Conservation (phyloP, 1,140 invertebrate species). For the Pseudachorutes palmiensis region DNA sequence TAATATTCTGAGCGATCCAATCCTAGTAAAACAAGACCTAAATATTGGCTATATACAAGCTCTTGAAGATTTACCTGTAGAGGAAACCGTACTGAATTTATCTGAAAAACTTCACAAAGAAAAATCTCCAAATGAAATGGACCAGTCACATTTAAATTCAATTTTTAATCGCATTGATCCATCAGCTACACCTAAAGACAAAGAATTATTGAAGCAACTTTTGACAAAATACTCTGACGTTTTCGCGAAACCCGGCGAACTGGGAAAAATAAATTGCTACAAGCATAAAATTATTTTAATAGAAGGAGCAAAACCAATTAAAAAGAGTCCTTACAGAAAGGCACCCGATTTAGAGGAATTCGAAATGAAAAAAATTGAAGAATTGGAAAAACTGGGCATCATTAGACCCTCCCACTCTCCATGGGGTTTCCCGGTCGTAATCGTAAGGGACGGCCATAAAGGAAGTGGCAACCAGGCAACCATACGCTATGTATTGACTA, state of each 20-base stretch:
- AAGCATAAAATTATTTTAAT: constrained; percentile 11
- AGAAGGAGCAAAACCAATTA: constrained; percentile 7
- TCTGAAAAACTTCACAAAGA: neutral
- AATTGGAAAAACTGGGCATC: constrained; percentile 6
- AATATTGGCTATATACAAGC: neutral
- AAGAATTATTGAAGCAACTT: neutral
- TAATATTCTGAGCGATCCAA: neutral
- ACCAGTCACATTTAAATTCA: neutral
- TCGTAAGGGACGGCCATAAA: constrained; percentile 4
- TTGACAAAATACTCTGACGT: constrained; percentile 5
- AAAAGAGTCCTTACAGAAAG: constrained; percentile 7
- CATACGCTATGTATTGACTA: neutral
- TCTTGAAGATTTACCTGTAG: neutral
- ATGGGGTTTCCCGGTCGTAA: constrained; percentile 1
- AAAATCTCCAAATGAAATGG: neutral
- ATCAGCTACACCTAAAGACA: neutral
- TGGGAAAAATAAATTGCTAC: constrained; percentile 10
- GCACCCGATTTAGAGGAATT: constrained; percentile 6
- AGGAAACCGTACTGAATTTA: neutral
- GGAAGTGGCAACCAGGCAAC: neutral
- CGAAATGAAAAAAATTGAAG: constrained; percentile 7
- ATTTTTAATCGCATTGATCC: neutral
- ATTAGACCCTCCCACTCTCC: neutral
- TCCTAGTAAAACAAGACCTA: neutral
- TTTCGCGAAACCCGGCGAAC: constrained; percentile 14